Evolutionary conservation across 2,888 invertebrate species (phyloP).

Genomic region (Portevinia maculata): DNA sequence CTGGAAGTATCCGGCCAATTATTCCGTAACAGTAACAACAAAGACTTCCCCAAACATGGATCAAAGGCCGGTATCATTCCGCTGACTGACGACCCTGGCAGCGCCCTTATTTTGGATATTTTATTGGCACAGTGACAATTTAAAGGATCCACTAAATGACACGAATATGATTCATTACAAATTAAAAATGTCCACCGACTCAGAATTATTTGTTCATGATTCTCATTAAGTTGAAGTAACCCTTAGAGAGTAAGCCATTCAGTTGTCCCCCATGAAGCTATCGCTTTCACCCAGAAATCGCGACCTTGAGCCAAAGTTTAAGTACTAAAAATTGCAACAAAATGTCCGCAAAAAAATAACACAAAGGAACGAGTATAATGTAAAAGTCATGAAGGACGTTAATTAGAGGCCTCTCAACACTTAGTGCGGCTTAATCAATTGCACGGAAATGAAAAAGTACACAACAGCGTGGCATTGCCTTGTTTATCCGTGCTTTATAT

Average conservation of each 20-base stretch:
- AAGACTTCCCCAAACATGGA: conserved; percentile 32
- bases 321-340: conserved; percentile 52
- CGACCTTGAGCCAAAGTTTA: conserved; percentile 39
- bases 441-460: conserved; percentile 63
- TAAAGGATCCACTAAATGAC: conserved; percentile 45
- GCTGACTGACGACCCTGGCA: conserved; percentile 6
- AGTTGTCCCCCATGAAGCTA: conserved; percentile 8
- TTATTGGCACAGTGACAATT: conserved; percentile 55
- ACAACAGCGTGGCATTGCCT: conserved; percentile 52
- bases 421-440: conserved; percentile 67
- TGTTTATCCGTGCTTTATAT: conserved; percentile 52
- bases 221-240: conserved; percentile 16
- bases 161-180: conserved; percentile 46
- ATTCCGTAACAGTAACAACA: conserved; percentile 46
- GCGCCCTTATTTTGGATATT: conserved; percentile 33
- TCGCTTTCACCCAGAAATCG: conserved; percentile 27
- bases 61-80: conserved; percentile 19
- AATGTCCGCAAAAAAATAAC: conserved; percentile 24
- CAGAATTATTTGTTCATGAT: conserved; percentile 52
- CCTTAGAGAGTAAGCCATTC: conserved; percentile 22
- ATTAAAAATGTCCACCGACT: neutral
- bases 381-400: conserved; percentile 57
- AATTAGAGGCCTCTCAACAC: conserved; percentile 59
- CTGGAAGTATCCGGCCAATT: conserved; percentile 50
- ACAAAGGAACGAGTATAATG: conserved; percentile 38